Conservation (phyloP, 1,140 invertebrate genomes). For the Ganaspis sp. region DNA sequence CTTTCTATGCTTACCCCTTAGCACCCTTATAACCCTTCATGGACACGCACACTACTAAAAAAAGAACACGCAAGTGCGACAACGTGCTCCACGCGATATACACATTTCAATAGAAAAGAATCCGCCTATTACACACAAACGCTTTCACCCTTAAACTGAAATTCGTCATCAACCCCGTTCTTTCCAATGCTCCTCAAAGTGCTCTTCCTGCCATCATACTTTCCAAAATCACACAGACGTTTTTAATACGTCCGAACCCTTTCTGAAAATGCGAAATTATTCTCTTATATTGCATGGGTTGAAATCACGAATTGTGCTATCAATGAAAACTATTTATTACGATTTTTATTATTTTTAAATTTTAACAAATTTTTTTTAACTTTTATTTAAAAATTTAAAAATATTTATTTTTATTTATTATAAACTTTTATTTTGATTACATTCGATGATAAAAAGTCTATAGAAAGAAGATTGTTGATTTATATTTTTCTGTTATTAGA, state of each 20-base stretch:
- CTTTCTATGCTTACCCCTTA: constrained; percentile 35
- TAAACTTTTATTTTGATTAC: too few species aligned
- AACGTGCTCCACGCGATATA: neutral
- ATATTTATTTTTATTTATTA: too few species aligned
- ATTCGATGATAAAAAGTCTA: too few species aligned
- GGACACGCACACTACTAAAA: neutral
- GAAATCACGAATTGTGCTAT: too few species aligned
- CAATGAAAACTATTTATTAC: too few species aligned
- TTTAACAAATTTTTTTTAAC: too few species aligned
- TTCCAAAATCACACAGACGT: neutral
- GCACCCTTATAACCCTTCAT: constrained; percentile 44
- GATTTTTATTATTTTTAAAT: too few species aligned
- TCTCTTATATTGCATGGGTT: too few species aligned
- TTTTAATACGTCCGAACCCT: neutral
- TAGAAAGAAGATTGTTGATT: too few species aligned
- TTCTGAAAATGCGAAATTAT: too few species aligned
- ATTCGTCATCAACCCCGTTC: neutral
- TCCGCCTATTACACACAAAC: neutral
- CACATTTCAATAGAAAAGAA: neutral
- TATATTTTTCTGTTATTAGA: too few species aligned
- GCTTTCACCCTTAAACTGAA: neutral
- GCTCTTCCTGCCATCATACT: neutral
- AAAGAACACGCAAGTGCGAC: constrained; percentile 27
- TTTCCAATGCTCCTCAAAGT: neutral
- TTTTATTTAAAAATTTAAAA: too few species aligned